Evolutionary conservation across 2,888 invertebrate genomes (phyloP), one percentile per base, ranked within the genome.

Genomic region (Xylophagus ater): DNA sequence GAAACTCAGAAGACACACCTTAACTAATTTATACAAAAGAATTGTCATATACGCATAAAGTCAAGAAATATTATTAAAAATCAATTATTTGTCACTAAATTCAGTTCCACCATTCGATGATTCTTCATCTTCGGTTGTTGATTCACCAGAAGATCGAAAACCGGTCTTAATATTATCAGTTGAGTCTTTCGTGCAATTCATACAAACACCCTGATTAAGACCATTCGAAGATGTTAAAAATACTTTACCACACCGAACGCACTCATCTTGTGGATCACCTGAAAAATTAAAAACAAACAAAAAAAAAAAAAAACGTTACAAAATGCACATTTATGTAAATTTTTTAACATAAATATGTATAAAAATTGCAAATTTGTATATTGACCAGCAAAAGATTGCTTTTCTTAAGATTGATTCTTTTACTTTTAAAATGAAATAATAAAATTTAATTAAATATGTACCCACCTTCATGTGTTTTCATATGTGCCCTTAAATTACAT

Each of bases 401-500:
- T 28, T 28, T 28, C 28, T 28, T 8, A 28, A 28, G 12, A 12
- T 6, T 8, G 6, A 6, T 8, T 28, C n/a, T 28, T 28, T 28
- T 28, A 28, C 28, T 28, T 5, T 6, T 9, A 23, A 34, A 32
- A 26, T n/a, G n/a, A n/a, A n/a, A n/a, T n/a, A n/a, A n/a, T n/a
- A n/a, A n/a, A n/a, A n/a, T n/a, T n/a, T n/a, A n/a, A n/a, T n/a
- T n/a, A n/a, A n/a, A n/a, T n/a, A n/a, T 14, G 15, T 20, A 55
- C 60, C 61, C 59, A 76, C 78, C 76, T 68, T 80, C 78, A 53
- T 81, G 81, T 3, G 79, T 81, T 60, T 81, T 81, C 69, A 78
- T 69, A 56, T 81, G 81, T 1, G 80, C 79, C 50, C 78, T 67
- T 46, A 81, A 62, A 56, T 81, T 81, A 61, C 80, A 81, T 33